Conservation (phyloP, 2,888 invertebrate species). For the Strigamia crassipes region DNA sequence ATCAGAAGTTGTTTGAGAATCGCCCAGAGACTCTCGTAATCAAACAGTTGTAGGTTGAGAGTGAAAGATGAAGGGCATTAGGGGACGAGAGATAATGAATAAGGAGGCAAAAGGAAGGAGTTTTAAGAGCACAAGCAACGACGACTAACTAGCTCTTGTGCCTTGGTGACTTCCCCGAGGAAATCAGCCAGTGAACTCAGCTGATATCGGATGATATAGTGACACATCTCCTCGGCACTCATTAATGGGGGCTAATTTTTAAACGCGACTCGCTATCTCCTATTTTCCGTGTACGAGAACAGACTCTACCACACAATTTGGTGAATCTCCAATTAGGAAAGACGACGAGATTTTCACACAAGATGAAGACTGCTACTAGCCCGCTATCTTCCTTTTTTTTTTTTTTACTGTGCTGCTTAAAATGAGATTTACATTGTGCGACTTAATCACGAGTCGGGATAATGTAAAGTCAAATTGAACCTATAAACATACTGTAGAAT, state of each 20-base stretch:
- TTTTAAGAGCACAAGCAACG: slow-evolving; percentile 33
- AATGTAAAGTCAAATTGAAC: background rate
- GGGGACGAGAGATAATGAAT: slow-evolving; percentile 42
- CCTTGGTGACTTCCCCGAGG: slow-evolving; percentile 41
- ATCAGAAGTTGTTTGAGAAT: slow-evolving; percentile 29
- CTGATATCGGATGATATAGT: slow-evolving; percentile 42
- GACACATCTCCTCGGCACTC: slow-evolving; percentile 40
- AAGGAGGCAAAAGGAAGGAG: slow-evolving; percentile 42
- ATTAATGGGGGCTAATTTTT: slow-evolving; percentile 40
- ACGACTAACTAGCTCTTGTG: slow-evolving; percentile 35
- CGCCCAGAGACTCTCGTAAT: slow-evolving; percentile 40
- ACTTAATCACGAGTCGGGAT: background rate
- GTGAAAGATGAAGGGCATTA: slow-evolving; percentile 40
- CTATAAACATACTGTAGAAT: background rate
- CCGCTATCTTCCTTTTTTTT: background rate
- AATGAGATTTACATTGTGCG: slow-evolving; percentile 32
- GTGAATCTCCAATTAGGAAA: slow-evolving; percentile 40
- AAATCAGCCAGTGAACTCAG: slow-evolving; percentile 40
- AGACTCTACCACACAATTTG: slow-evolving; percentile 42
- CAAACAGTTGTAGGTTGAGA: slow-evolving; percentile 42
- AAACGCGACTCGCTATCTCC: slow-evolving; percentile 37
- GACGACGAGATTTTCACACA: slow-evolving; percentile 35
- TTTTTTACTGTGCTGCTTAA: background rate
- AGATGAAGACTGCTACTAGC: slow-evolving; percentile 29
- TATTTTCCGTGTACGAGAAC: slow-evolving; percentile 6